Percentiles rank a stretch among this genome's conserved stretches.
These are phyloP conservation scores for Sebastes hubbsi DNA, from an alignment of 2,797 vertebrate species.

Conservation along the genomic window DNA sequence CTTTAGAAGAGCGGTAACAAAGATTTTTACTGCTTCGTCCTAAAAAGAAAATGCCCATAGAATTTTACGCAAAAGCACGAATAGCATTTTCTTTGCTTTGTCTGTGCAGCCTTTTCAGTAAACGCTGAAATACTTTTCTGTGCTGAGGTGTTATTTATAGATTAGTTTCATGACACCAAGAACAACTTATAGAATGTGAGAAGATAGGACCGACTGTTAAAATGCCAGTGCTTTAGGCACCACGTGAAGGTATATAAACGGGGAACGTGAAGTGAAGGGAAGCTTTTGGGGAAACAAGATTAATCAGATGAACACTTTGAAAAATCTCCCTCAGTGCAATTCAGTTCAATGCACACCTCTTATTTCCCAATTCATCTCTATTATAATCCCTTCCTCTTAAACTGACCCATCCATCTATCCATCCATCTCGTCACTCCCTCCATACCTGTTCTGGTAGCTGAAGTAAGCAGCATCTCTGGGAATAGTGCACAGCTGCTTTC, in stretches of 20 bases:
- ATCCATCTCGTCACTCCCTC: background rate
- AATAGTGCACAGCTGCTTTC: conserved; percentile 98
- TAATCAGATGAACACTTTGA: conserved; percentile 17
- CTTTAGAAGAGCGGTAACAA: too few species aligned
- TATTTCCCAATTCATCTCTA: background rate
- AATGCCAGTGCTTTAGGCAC: conserved; percentile 65
- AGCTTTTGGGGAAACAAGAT: conserved; percentile 37
- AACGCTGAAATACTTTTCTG: background rate
- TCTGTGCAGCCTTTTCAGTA: background rate
- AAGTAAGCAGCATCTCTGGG: conserved; percentile 97
- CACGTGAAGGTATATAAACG: conserved; percentile 46
- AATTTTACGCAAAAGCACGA: background rate
- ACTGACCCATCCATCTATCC: background rate
- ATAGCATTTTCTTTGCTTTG: background rate
- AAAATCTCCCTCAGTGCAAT: background rate
- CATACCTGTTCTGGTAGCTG: conserved; percentile 99
- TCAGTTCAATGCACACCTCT: background rate
- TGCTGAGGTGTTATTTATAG: background rate
- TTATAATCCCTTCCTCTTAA: background rate
- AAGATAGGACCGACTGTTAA: conserved; percentile 67
- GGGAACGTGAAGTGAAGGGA: conserved; percentile 54
- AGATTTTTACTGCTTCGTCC: background rate
- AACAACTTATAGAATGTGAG: conserved; percentile 29
- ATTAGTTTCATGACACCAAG: background rate
- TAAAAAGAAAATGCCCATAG: background rate